Base-by-base conservation (phyloP, 2,113 vertebrate species). In the Theropithecus gelada region DNA sequence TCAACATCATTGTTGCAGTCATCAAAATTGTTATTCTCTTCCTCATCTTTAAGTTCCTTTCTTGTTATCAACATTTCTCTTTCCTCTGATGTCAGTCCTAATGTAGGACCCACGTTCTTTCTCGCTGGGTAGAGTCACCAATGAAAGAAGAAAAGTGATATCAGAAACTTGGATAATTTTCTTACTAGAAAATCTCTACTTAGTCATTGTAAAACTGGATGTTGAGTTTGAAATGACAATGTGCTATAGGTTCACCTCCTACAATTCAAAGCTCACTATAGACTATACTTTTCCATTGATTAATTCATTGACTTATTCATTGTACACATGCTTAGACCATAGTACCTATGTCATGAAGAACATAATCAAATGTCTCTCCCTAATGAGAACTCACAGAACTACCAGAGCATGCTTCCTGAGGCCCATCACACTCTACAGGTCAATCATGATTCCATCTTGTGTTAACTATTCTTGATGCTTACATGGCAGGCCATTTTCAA, bases 11-110 rank as follows among this genome's bases (percentile, higher is more conserved):
- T 85, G 13, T 35, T 85, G 38, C 14, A 35, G 38, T 66, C 83
- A 86, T 70, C 10, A 88, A 70, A 87, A 87, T 32, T 70, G 50
- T 89, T 48, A 82, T 66, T 75, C 17, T 87, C 45, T 94, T 96
- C 72, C 61, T 93, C 75, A 81, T 68, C 57, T 43, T 40, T 30
- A 86, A 89, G 25, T 73, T 86, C 88, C 27, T 76, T 64, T 93
- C 52, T 52, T 86, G 76, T 10, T 68, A 52, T 45, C 95, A 94
- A 84, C 68, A 90, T 79, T 88, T 95, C 30, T 93, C 75, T 92
- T 94, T 95, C 89, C 70, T 94, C 88, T 96, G 55, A 93, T 94
- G 93, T 88, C 93, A 95, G 38, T 66, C 55, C 93, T 87, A 90
- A 94, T 11, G 18, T 12, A 83, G 64, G 35, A 80, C 18, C 48